Percentiles rank a stretch among this genome's conserved stretches.
These are phyloP conservation scores for Euplexia lucipara DNA, from an alignment of 2,888 invertebrate species.

Conservation along the genomic window DNA sequence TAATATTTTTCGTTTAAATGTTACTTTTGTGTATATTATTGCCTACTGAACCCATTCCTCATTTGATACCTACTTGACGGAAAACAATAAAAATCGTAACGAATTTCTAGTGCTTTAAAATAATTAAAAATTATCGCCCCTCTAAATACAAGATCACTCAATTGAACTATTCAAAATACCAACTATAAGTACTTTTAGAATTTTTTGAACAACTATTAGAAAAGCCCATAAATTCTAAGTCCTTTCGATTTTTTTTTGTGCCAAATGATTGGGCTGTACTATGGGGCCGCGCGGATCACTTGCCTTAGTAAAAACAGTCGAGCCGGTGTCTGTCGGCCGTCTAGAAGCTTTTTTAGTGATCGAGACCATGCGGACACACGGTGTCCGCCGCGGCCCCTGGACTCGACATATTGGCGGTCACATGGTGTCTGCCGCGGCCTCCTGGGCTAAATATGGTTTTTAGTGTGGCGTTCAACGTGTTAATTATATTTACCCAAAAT, in stretches of 20 bases:
- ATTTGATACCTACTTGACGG: conserved; percentile 5
- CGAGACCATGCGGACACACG: too few relatives aligned
- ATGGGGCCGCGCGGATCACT: too few relatives aligned
- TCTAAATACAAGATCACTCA: conserved; percentile 3
- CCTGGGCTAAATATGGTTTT: too few relatives aligned
- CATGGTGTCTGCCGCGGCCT: too few relatives aligned
- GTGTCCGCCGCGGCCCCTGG: too few relatives aligned
- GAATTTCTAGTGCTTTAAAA: background rate
- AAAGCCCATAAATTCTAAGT: conserved; percentile 3
- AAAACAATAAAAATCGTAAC: background rate
- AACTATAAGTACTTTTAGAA: background rate
- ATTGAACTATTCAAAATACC: background rate
- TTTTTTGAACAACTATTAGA: conserved; percentile 3
- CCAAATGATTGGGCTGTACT: background rate
- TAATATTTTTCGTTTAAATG: conserved; percentile 1
- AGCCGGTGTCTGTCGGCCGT: too few relatives aligned
- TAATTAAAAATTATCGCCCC: background rate
- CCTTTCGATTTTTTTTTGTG: conserved; percentile 2
- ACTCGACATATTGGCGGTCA: too few relatives aligned
- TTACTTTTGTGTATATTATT: conserved; percentile 1
- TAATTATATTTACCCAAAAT: too few relatives aligned
- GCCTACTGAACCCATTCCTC: conserved; percentile 2
- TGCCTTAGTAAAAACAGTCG: too few relatives aligned
- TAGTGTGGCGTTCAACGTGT: too few relatives aligned
- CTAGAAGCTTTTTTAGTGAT: too few relatives aligned